Base-by-base conservation (phyloP, 2,888 invertebrate genomes). In the Luperina nickerlii region DNA sequence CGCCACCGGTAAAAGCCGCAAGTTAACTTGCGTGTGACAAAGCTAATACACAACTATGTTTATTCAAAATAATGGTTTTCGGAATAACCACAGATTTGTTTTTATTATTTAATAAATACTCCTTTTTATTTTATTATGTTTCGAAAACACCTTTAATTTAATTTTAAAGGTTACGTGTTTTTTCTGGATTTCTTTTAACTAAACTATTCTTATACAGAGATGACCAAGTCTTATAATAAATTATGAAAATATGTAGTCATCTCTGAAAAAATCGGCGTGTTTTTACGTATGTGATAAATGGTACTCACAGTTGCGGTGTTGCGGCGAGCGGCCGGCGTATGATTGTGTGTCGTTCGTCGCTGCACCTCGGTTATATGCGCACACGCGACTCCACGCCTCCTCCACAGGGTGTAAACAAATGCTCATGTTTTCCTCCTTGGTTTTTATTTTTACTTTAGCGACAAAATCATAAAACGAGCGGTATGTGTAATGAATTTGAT, bases 311-410 rank as follows among this genome's bases (percentile, higher is more conserved):
- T 92, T 92, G 91, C 91, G 91, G 91, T 91, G 92, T 83, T 90
- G 85, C 87, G 89, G 88, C 90, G 90, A 91, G 88, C 92, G 91
- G 90, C 92, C 93, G 91, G 92, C 92, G 93, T 94, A 91, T 92
- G 95, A 94, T 93, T 96, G 96, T 93, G 92, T 90, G 90, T 85
- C 83, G 83, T 65, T 70, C 77, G 87, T 38, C 88, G 88, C 85
- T 93, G 95, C 93, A 92, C 73, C 92, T 88, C 91, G 82, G 94
- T 96, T 96, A 89, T 96, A 96, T 95, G 96, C 95, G 94, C 93
- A 54, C 78, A 92, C 94, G 94, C 94, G 88, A 79, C 79, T 83
- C 87, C 68, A 74, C 77, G 74, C 80, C 84, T 76, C 74, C 87
- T 76, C 78, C 90, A 95, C 92, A 95, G 96, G 95, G 94, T 96